Evolutionary conservation across 2,113 vertebrate species (phyloP), one percentile per base, ranked within the genome.

Genomic region (Nansenia antarctica): DNA sequence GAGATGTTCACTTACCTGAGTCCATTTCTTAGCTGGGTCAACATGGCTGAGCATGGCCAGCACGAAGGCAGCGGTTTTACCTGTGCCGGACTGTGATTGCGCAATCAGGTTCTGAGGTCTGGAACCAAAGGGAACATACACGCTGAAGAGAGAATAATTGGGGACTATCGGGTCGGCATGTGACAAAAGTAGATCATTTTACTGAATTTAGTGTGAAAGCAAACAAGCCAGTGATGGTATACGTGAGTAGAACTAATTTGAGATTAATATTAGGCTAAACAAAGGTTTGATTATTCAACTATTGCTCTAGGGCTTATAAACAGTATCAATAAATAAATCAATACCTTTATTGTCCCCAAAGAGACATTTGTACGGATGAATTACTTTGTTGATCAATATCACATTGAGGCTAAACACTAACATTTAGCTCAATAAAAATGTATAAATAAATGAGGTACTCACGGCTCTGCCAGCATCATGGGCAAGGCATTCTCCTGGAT

Each of bases 391-490:
- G 11, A 37, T 37, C 35, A 37, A 37, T 37, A 11, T 37, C 5
- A 37, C 35, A 5, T 5, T 37, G 5, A 37, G 11, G 35, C 35
- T 37, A 20, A 6, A 22, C 45, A 22, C n/a, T 49, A 15, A 20
- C n/a, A n/a, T n/a, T n/a, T n/a, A n/a, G n/a, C n/a, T n/a, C n/a
- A n/a, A 42, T 15, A 42, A 49, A 5, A 6, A 8, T 1, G 6
- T 20, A 49, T 20, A 14, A n/a, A 49, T 8, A 49, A 27, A 12
- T 32, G 63, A n/a, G 69, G 42, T 54, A 96, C 97, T 61, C 86
- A 99, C 96, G 97, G 97, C 63, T 97, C 94, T n/a, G 96, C 96
- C 49, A 99, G 88, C 96, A 98, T 98, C 95, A 98, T 95, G 42
- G 96, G 96, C 71, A 99, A 75, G 0, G 97, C 96, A 0, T 91